Conservation (phyloP, 2,113 vertebrate genomes). For the Tor tambroides region DNA sequence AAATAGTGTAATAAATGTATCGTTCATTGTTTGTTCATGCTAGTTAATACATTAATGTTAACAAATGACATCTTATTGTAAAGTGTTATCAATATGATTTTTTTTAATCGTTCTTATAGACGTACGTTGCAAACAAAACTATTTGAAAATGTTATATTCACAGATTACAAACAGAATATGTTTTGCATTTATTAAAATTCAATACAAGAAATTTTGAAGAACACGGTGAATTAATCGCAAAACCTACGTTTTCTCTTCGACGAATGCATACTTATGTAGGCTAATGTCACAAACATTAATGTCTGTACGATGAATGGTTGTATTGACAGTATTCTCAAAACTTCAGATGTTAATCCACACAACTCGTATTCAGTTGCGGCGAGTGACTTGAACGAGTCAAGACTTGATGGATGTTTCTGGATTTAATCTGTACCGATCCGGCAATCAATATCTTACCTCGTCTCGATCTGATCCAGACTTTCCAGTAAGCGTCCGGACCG, state of each 20-base stretch:
- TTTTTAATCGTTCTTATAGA: too few relatives aligned
- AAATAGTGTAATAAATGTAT: too few relatives aligned
- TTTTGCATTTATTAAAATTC: background rate
- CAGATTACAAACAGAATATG: too few relatives aligned
- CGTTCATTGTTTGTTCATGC: too few relatives aligned
- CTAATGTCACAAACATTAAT: background rate
- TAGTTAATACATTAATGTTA: too few relatives aligned
- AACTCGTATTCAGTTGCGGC: background rate
- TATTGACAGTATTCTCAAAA: background rate
- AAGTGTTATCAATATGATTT: too few relatives aligned
- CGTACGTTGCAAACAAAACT: background rate
- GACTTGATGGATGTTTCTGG: background rate
- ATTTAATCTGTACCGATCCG: background rate
- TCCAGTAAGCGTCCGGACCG: slow-evolving; percentile 88
- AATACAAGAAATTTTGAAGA: too few relatives aligned
- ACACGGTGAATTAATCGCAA: background rate
- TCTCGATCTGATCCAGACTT: slow-evolving; percentile 89
- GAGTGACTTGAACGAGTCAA: background rate
- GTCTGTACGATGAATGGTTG: background rate
- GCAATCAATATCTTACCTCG: slow-evolving; percentile 74
- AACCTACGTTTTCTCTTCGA: background rate
- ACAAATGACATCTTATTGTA: too few relatives aligned
- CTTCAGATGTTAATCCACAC: background rate
- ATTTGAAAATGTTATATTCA: background rate
- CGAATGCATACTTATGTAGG: background rate